phyloP scores from a whole-genome alignment of 2,888 invertebrate genomes.

The Epinotia demarniana region DNA sequence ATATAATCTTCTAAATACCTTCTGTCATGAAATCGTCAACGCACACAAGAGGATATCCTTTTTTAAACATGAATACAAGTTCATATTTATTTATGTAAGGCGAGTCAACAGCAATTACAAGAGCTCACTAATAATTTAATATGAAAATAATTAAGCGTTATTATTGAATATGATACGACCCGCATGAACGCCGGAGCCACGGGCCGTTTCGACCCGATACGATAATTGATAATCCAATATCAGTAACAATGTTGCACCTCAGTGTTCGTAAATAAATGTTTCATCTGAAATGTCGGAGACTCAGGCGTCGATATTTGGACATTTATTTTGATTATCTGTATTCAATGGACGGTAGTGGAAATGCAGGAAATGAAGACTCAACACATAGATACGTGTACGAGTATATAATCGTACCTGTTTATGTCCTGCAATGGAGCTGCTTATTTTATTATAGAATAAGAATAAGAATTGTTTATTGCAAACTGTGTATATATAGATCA shows the following conservation, averaged over 20 bases:
- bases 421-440: no score
- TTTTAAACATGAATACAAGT: background rate
- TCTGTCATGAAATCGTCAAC: no score
- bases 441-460: no score
- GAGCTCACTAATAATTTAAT: background rate
- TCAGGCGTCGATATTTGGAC: background rate
- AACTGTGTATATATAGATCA: no score
- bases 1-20: no score
- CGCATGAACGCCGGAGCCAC: conserved; percentile 9
- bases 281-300: background rate
- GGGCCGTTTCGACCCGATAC: conserved; percentile 13
- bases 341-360: background rate
- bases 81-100: background rate
- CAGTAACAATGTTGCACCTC: conserved; percentile 6
- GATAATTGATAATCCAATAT: conserved; percentile 22
- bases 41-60: no score
- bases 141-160: conserved; percentile 14
- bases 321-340: conserved; percentile 4
- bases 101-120: background rate
- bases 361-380: background rate
- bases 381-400: background rate
- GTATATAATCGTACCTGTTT: no score
- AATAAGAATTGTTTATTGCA: no score
- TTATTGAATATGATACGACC: conserved; percentile 9
- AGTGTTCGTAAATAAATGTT: conserved; percentile 1